Percentiles rank a stretch among this genome's conserved stretches.
These are phyloP conservation scores for Neodiprion virginianus DNA, from an alignment of 1,140 invertebrate species.

Conservation along the genomic window DNA sequence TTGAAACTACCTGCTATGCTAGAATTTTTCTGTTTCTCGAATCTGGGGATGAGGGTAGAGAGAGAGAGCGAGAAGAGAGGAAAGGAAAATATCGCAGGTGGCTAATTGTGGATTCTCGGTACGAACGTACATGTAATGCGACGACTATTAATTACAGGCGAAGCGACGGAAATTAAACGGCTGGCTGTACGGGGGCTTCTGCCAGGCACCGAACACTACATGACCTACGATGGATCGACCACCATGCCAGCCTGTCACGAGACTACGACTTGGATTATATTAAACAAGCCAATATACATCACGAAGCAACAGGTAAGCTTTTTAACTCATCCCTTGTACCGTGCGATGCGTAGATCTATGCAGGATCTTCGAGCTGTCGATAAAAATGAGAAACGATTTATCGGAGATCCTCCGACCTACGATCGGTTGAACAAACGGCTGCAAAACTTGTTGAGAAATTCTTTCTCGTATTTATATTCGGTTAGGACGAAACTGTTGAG, in stretches of 20 bases:
- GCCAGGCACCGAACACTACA: constrained; percentile 92
- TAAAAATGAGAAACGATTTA: too few relatives aligned
- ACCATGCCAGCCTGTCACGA: constrained; percentile 94
- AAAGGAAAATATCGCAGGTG: background rate
- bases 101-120: constrained; percentile 37
- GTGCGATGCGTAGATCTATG: too few relatives aligned
- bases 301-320: constrained; percentile 88
- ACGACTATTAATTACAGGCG: constrained; percentile 64
- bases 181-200: constrained; percentile 84
- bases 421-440: too few relatives aligned
- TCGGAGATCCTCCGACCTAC: too few relatives aligned
- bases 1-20: background rate
- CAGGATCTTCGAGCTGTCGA: too few relatives aligned
- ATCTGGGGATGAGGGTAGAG: background rate
- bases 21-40: too few relatives aligned
- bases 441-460: too few relatives aligned
- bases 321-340: constrained; percentile 71
- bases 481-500: too few relatives aligned
- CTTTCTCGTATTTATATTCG: too few relatives aligned
- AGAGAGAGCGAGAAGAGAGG: background rate
- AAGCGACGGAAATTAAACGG: constrained; percentile 80
- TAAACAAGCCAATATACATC: constrained; percentile 97
- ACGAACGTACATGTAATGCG: constrained; percentile 49
- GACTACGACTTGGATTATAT: constrained; percentile 93
- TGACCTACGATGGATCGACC: constrained; percentile 96